Evolutionary conservation across 1,140 invertebrate species (phyloP).

Genomic region (Musca vetustissima): DNA sequence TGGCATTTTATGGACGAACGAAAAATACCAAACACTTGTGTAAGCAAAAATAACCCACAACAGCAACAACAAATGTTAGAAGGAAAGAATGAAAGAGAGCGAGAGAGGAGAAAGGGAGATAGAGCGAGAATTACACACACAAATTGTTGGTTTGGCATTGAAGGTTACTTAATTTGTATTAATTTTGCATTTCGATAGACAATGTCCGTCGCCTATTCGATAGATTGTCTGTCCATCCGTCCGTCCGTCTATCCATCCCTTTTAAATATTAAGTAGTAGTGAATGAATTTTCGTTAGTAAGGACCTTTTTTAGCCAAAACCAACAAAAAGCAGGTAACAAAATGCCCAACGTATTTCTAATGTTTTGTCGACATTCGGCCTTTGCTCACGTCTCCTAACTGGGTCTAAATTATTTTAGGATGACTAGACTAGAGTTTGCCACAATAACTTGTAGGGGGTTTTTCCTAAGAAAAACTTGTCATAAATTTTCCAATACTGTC

Average conservation of each 20-base stretch:
- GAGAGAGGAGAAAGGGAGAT: too few species aligned
- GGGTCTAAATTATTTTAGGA: too few species aligned
- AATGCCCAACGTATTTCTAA: neutral
- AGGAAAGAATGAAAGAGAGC: too few species aligned
- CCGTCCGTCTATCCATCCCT: too few species aligned
- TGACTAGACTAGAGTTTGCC: too few species aligned
- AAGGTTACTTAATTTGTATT: constrained; percentile 20
- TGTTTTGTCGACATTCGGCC: too few species aligned
- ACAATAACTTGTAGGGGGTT: too few species aligned
- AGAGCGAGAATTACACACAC: too few species aligned
- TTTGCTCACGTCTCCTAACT: too few species aligned
- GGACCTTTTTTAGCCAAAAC: neutral
- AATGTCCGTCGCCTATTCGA: neutral
- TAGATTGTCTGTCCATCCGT: neutral
- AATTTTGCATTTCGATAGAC: constrained; percentile 1
- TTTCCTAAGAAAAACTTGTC: too few species aligned
- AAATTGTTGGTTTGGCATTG: neutral
- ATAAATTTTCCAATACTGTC: too few species aligned
- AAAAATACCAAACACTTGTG: constrained; percentile 8
- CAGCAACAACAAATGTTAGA: neutral
- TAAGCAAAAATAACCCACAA: neutral
- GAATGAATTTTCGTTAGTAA: neutral
- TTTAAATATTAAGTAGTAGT: neutral
- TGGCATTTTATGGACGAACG: neutral
- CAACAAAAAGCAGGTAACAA: neutral